Conservation (phyloP, 2,888 invertebrate species). For the Selenia dentaria region DNA sequence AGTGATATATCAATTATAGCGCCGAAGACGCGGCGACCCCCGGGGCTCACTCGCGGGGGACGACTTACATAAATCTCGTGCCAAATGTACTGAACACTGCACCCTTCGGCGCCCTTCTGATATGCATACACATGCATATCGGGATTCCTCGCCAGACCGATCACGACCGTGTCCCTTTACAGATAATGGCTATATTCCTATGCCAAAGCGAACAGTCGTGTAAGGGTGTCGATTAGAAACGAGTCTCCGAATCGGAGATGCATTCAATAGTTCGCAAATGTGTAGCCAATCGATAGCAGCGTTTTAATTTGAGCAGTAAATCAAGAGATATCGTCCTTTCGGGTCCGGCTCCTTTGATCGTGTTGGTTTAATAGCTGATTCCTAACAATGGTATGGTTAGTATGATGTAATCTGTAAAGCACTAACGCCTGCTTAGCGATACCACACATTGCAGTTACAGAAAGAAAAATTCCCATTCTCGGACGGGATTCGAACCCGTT, state of each 20-base stretch:
- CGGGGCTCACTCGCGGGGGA: background rate
- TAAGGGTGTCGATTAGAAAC: slow-evolving; percentile 26
- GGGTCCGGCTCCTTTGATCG: slow-evolving; percentile 10
- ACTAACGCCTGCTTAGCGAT: no score
- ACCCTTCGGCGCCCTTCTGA: slow-evolving; percentile 12
- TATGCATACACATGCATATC: slow-evolving; percentile 5
- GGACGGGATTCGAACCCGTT: no score
- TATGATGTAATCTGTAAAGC: no score
- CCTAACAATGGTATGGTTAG: no score
- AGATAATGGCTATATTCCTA: background rate
- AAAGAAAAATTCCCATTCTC: no score
- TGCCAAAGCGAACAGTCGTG: slow-evolving; percentile 5
- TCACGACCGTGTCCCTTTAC: background rate
- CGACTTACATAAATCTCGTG: slow-evolving; percentile 32
- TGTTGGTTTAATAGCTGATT: no score
- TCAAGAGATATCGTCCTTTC: slow-evolving; percentile 19
- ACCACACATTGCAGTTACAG: no score
- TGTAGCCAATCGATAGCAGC: slow-evolving; percentile 32
- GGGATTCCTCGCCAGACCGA: background rate
- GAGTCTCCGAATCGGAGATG: slow-evolving; percentile 37
- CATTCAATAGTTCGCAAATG: slow-evolving; percentile 40
- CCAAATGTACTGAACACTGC: slow-evolving; percentile 35
- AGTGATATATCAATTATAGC: slow-evolving; percentile 34
- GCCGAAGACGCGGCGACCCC: background rate
- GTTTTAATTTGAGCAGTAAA: slow-evolving; percentile 29